Evolutionary conservation across 1,140 invertebrate genomes (phyloP).

Genomic region (Hylaeus anthracinus): DNA sequence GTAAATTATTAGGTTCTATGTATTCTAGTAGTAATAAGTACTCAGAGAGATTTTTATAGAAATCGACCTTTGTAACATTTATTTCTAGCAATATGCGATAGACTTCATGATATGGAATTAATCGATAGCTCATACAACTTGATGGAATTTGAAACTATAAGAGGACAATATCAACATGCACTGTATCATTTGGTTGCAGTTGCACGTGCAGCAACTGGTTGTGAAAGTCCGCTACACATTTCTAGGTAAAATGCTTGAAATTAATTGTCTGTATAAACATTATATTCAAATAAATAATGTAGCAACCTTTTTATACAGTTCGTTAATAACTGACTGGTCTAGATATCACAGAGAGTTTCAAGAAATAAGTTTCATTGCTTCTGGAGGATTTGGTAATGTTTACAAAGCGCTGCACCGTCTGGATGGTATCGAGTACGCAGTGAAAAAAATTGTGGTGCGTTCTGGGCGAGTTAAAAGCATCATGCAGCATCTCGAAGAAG

Average conservation of each 20-base stretch:
- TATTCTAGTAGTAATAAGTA: not conserved
- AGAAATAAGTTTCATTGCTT: conserved; percentile 87
- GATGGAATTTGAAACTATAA: conserved; percentile 85
- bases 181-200: conserved; percentile 83
- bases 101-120: conserved; percentile 84
- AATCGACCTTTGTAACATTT: not conserved
- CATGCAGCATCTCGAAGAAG: conserved; percentile 86
- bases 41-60: not conserved
- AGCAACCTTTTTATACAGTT: conserved; percentile 31
- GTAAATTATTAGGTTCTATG: not conserved
- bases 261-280: not conserved
- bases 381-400: conserved; percentile 88
- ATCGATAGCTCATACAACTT: conserved; percentile 85
- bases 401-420: conserved; percentile 85
- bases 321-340: conserved; percentile 80
- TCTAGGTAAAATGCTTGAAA: conserved; percentile 55
- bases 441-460: conserved; percentile 89
- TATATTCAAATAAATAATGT: not conserved
- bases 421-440: conserved; percentile 89
- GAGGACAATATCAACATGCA: conserved; percentile 84
- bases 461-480: conserved; percentile 83
- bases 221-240: conserved; percentile 72
- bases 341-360: conserved; percentile 89
- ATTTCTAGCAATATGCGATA: conserved; percentile 83
- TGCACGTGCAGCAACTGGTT: conserved; percentile 76